These are phyloP conservation scores for Siphlonurus alternatus DNA, from an alignment of 2,888 invertebrate genomes.

Conservation along the genomic window DNA sequence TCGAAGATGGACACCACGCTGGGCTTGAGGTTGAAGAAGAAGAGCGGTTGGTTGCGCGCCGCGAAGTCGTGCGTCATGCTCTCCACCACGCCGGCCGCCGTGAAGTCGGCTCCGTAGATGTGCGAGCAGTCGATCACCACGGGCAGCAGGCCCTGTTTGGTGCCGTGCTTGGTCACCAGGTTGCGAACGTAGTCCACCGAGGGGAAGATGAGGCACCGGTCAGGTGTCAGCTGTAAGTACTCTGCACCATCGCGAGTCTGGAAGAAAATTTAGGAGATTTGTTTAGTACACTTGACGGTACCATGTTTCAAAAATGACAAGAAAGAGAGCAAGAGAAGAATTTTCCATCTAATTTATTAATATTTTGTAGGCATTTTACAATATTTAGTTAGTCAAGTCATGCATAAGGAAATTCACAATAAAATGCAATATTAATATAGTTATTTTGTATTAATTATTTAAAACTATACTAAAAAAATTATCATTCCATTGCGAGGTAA, in stretches of 20 bases:
- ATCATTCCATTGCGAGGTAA: too few relatives aligned
- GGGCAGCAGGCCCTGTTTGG: slow-evolving; percentile 42
- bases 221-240: slow-evolving; percentile 70
- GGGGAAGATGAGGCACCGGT: slow-evolving; percentile 77
- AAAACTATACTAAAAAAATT: too few relatives aligned
- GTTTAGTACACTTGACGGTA: too few relatives aligned
- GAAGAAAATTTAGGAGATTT: too few relatives aligned
- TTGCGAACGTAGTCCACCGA: slow-evolving; percentile 78
- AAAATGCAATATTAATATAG: too few relatives aligned
- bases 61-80: slow-evolving; percentile 58
- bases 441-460: too few relatives aligned
- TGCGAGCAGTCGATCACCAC: slow-evolving; percentile 78
- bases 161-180: slow-evolving; percentile 64
- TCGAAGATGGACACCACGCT: slow-evolving; percentile 66
- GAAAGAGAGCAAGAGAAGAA: too few relatives aligned
- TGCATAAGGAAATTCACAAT: too few relatives aligned
- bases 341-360: too few relatives aligned
- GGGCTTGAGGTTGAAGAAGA: slow-evolving; percentile 73
- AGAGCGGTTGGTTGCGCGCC: slow-evolving; percentile 49
- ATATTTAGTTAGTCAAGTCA: too few relatives aligned
- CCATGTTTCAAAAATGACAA: too few relatives aligned
- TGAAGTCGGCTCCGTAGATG: slow-evolving; percentile 76
- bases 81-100: slow-evolving; percentile 60
- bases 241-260: slow-evolving; percentile 50
- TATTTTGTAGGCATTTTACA: too few relatives aligned